Percentiles rank a stretch among this genome's conserved stretches.
Conservation (phyloP, 2,113 vertebrate genomes). For the Sceloporus undulatus region DNA sequence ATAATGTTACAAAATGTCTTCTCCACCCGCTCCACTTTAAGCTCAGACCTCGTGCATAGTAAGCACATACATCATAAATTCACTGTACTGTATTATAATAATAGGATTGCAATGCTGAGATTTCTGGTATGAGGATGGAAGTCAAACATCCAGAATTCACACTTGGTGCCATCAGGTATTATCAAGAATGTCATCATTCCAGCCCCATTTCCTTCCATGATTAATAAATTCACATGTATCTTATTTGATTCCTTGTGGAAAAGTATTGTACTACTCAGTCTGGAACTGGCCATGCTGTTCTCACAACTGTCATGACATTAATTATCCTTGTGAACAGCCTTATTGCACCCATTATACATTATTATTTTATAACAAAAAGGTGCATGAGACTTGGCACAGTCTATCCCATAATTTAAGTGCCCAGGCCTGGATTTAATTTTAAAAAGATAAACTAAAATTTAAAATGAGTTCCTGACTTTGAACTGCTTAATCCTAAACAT, state of each 20-base stretch:
- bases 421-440: conserved; percentile 35
- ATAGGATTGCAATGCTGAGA: neutral
- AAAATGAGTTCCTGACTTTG: conserved; percentile 24
- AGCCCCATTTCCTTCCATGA: neutral
- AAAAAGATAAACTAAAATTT: conserved; percentile 21
- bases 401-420: neutral
- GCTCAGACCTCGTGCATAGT: neutral
- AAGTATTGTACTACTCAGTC: neutral
- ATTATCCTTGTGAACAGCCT: conserved; percentile 24
- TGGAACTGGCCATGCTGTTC: conserved; percentile 2
- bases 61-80: neutral
- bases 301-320: conserved; percentile 1
- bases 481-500: conserved; percentile 61
- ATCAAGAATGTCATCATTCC: neutral
- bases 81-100: conserved; percentile 1
- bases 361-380: conserved; percentile 26
- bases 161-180: conserved; percentile 16
- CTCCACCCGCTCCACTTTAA: no score
- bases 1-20: neutral
- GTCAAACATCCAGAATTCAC: neutral
- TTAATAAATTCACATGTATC: conserved; percentile 16
- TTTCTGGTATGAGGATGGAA: neutral
- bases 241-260: conserved; percentile 12
- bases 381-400: neutral
- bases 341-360: conserved; percentile 18